phyloP scores from a whole-genome alignment of 2,888 invertebrate genomes.

The Torymus aiolomorphi region DNA sequence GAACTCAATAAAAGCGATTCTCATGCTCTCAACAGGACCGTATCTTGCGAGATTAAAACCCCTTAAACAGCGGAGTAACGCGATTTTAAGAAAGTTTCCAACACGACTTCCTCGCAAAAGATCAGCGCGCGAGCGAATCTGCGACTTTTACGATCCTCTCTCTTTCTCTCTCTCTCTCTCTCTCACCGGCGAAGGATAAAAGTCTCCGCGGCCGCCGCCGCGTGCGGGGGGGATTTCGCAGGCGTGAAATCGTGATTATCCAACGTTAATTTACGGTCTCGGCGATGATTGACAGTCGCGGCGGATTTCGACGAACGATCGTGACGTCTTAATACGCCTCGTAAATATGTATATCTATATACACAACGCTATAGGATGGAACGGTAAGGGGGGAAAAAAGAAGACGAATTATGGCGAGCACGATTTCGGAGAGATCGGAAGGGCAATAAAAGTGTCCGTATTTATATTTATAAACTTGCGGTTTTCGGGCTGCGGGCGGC shows the following conservation, averaged over 20 bases:
- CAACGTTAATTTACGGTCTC: conserved; percentile 42
- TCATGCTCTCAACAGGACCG: background rate
- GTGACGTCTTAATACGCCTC: conserved; percentile 8
- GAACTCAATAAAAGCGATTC: conserved; percentile 3
- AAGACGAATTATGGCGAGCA: conserved; percentile 17
- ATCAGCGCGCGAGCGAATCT: conserved; percentile 8
- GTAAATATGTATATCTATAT: background rate
- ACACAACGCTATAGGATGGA: background rate
- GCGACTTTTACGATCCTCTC: background rate
- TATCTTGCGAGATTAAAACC: conserved; percentile 15
- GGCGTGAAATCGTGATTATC: conserved; percentile 31
- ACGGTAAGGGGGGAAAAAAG: background rate
- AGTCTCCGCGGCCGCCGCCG: background rate
- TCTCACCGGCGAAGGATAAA: background rate
- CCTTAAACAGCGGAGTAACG: conserved; percentile 2
- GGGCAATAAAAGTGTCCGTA: conserved; percentile 41
- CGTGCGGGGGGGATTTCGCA: background rate
- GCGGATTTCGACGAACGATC: conserved; percentile 40
- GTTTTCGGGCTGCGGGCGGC: background rate
- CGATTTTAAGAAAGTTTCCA: conserved; percentile 19
- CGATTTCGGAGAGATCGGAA: conserved; percentile 19
- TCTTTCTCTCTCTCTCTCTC: background rate
- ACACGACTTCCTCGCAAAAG: conserved; percentile 7
- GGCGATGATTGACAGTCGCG: conserved; percentile 37
- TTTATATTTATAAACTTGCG: conserved; percentile 41